A percentile compares a stretch with the other conserved stretches of the same genome.
These are phyloP conservation scores for Halichondria panicea DNA, from an alignment of 37 sponge, comb jelly and placozoan genomes.

Conservation along the genomic window DNA sequence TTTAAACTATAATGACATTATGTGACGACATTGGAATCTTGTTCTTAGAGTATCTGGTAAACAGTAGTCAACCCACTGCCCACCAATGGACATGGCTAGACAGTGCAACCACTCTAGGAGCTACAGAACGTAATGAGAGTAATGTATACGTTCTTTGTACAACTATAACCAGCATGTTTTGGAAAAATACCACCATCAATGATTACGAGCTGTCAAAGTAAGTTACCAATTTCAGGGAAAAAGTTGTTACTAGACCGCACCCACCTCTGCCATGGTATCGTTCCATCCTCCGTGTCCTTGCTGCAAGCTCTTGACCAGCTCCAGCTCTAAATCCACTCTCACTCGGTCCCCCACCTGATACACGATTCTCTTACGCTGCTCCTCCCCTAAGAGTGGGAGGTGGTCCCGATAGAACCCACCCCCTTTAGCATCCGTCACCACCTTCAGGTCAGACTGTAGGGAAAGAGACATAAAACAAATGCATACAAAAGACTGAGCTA, in stretches of 20 bases:
- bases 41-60: no score
- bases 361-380: conserved; percentile 3
- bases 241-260: no score
- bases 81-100: no score
- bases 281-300: conserved; percentile 86
- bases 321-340: conserved; percentile 38
- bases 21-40: no score
- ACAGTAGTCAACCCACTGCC: no score
- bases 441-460: conserved; percentile 74
- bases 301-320: conserved; percentile 54
- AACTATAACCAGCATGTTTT: not conserved
- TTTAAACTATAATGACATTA: no score
- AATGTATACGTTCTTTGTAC: not conserved
- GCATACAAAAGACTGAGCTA: not conserved
- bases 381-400: conserved; percentile 79
- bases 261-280: conserved; percentile 82
- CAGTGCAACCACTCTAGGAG: no score
- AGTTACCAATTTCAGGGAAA: no score
- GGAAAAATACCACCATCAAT: no score
- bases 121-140: not conserved
- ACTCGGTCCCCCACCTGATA: conserved; percentile 69
- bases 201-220: no score
- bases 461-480: not conserved
- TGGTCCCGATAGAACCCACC: conserved; percentile 71
- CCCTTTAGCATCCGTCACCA: conserved; percentile 72